Evolutionary conservation across 1,140 invertebrate genomes (phyloP), one percentile per base, ranked within the genome.

Genomic region (Linepithema humile): DNA sequence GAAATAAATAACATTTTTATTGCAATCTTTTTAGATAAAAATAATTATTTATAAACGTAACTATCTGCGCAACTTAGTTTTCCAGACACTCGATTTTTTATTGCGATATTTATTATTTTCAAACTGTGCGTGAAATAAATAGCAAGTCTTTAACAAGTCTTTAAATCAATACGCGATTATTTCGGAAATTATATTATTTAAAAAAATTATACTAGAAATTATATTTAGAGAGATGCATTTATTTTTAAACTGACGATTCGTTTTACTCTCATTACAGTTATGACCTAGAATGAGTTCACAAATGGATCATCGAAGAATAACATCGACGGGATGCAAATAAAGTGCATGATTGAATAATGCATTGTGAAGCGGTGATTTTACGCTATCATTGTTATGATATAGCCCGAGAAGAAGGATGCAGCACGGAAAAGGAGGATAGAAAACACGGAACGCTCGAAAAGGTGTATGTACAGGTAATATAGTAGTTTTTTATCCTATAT

Each of bases 371-470:
- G 29, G 29, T 65, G 50, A 70, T 80, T 35, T 57, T 29, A 48
- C 48, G 32, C 35, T 29, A 80, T 80, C 75, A 80, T 70, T 55
- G 43, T 67, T 80, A 64, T 80, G 82, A 70, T 62, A 74, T 67
- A 80, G 62, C 55, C 57, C 87, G 80, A 84, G 88, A 59, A 67
- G 75, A 86, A 91, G 87, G 89, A 91, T 92, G 87, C 85, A 89
- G 85, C 87, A 86, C 82, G 89, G 75, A 26, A 77, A 74, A 85
- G 67, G 78, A 59, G 69, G 75, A 78, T 88, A 90, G 85, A 90
- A 89, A 77, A 90, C 67, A 69, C 83, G 55, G 75, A 83, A 86
- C 80, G 82, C 72, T 84, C 73, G 83, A 85, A 64, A 70, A 77
- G 69, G 29, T 89, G 74, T 23, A 82, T 80, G 74, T 75, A 32